phyloP scores from a whole-genome alignment of 2,797 vertebrate species.

The Dallia pectoralis region DNA sequence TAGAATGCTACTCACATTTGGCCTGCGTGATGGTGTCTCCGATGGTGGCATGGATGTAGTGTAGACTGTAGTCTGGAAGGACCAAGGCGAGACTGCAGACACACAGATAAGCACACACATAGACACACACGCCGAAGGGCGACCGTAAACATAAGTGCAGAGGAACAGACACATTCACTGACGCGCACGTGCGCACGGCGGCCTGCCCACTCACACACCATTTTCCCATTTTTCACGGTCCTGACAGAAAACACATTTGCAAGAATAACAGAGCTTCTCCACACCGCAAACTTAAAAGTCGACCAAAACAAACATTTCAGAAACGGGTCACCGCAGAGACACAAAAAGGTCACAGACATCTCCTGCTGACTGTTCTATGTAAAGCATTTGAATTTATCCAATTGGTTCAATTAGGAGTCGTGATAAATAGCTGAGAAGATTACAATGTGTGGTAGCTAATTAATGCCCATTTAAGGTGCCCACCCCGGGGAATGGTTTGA shows the following conservation, averaged over 20 bases:
- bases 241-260: slow-evolving; percentile 8
- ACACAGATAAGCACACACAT: slow-evolving; percentile 24
- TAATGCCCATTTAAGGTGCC: no score
- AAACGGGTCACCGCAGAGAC: not conserved
- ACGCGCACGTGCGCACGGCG: not conserved
- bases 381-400: not conserved
- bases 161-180: not conserved
- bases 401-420: no score
- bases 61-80: slow-evolving; percentile 90
- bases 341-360: slow-evolving; percentile 7
- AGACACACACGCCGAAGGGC: not conserved
- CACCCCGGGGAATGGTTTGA: no score
- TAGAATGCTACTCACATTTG: slow-evolving; percentile 84
- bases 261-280: slow-evolving; percentile 1
- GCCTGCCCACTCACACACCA: not conserved
- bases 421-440: no score
- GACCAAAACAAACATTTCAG: slow-evolving; percentile 17
- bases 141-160: not conserved
- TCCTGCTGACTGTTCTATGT: slow-evolving; percentile 17
- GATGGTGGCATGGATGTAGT: slow-evolving; percentile 91
- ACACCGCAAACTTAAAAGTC: not conserved
- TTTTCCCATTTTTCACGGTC: slow-evolving; percentile 3
- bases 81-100: slow-evolving; percentile 90
- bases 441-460: not conserved
- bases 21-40: slow-evolving; percentile 91